These are phyloP conservation scores for Rhizomys pruinosus DNA, from an alignment of 2,113 vertebrate species.

Conservation along the genomic window DNA sequence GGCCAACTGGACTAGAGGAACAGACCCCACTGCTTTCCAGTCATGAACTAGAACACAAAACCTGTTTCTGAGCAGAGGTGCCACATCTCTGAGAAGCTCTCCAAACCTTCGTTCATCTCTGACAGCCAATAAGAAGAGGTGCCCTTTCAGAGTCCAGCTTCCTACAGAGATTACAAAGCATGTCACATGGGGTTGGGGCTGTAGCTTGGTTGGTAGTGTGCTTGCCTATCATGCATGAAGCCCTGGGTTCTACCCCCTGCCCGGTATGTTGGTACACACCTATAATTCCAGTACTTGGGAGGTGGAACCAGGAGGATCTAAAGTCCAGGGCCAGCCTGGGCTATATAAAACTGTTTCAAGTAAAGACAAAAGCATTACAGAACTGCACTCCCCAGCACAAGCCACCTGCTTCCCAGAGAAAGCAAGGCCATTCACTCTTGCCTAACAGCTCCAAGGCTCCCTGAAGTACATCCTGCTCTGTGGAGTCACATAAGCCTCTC, in stretches of 20 bases:
- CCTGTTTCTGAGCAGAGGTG: not conserved
- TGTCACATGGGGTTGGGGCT: not conserved
- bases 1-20: not conserved
- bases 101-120: not conserved
- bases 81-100: not conserved
- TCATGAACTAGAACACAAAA: rapidly evolving
- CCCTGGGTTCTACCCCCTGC: not conserved
- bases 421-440: not conserved
- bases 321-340: not conserved
- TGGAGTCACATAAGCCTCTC: not conserved
- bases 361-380: too few species aligned
- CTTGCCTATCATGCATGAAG: not conserved
- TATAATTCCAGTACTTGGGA: not conserved
- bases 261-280: not conserved
- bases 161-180: not conserved
- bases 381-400: not conserved
- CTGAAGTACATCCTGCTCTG: not conserved
- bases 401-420: not conserved
- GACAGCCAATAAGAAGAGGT: not conserved
- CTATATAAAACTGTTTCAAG: not conserved
- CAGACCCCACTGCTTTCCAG: rapidly evolving
- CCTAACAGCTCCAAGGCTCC: too few species aligned
- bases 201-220: not conserved
- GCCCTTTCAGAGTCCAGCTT: not conserved
- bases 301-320: not conserved